phyloP scores from a whole-genome alignment of 2,888 invertebrate genomes.

The Sthenelais limicola region DNA sequence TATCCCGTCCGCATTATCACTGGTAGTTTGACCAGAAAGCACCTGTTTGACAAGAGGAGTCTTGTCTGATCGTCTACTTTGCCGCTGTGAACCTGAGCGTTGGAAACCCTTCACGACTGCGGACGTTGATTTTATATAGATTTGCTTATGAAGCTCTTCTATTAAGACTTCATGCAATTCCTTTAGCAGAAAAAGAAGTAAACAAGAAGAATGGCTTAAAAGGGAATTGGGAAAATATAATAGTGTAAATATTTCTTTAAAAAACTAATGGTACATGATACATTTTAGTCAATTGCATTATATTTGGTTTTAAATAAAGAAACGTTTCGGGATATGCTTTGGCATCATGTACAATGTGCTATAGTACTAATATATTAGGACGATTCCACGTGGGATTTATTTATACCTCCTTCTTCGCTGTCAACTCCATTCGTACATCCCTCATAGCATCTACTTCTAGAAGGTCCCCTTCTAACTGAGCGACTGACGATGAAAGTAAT shows the following conservation, averaged over 20 bases:
- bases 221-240: too few species aligned
- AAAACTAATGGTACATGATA: too few species aligned
- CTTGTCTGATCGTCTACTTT: conserved; percentile 44
- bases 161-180: conserved; percentile 80
- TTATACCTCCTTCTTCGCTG: conserved; percentile 80
- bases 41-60: conserved; percentile 29
- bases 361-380: too few species aligned
- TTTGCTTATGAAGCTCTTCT: conserved; percentile 81
- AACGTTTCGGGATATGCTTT: too few species aligned
- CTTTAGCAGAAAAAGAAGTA: conserved; percentile 69
- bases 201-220: conserved; percentile 44
- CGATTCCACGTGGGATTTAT: too few species aligned
- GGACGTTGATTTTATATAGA: conserved; percentile 79
- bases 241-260: too few species aligned
- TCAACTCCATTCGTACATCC: conserved; percentile 84
- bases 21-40: conserved; percentile 25
- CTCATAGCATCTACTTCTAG: conserved; percentile 88
- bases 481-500: conserved; percentile 76
- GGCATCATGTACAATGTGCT: too few species aligned
- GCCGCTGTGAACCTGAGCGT: conserved; percentile 72
- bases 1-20: conserved; percentile 15
- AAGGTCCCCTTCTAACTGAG: conserved; percentile 81
- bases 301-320: too few species aligned
- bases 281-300: too few species aligned
- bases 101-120: conserved; percentile 73